Evolutionary conservation across 1,140 invertebrate species (phyloP).

Genomic region (Drosophila bifasciata): DNA sequence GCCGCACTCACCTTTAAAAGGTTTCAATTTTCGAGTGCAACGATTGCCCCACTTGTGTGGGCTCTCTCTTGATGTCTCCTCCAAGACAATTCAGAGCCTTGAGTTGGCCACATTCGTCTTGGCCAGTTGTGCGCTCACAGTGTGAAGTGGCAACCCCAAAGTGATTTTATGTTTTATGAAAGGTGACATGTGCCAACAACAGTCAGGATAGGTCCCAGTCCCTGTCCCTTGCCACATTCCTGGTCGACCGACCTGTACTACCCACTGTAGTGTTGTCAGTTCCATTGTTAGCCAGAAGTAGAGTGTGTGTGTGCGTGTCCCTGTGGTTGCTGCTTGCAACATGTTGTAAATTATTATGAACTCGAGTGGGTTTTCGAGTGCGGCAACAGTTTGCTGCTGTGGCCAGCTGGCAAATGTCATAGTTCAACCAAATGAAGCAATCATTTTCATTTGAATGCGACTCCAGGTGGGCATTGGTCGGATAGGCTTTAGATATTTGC

Average conservation of each 20-base stretch:
- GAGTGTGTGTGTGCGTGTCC: too few relatives aligned
- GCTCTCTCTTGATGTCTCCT: slow-evolving; percentile 26
- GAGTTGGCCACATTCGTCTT: slow-evolving; percentile 38
- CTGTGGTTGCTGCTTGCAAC: slow-evolving; percentile 68
- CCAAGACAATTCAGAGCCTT: slow-evolving; percentile 30
- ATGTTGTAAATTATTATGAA: slow-evolving; percentile 72
- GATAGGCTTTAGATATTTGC: not conserved
- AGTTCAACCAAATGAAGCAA: slow-evolving; percentile 3
- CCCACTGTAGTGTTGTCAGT: slow-evolving; percentile 66
- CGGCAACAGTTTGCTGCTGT: slow-evolving; percentile 28
- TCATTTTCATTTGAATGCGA: slow-evolving; percentile 9
- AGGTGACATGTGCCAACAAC: slow-evolving; percentile 77
- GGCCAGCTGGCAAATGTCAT: slow-evolving; percentile 36
- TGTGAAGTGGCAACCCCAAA: slow-evolving; percentile 46
- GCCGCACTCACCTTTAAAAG: slow-evolving; percentile 28
- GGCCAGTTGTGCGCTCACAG: slow-evolving; percentile 16
- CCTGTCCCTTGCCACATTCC: slow-evolving; percentile 46
- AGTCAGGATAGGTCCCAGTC: slow-evolving; percentile 37
- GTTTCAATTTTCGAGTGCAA: slow-evolving; percentile 44
- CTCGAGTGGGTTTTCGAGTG: slow-evolving; percentile 64
- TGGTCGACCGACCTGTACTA: slow-evolving; percentile 27
- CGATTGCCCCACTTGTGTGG: slow-evolving; percentile 23
- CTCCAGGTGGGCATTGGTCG: not conserved
- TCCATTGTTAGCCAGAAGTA: slow-evolving; percentile 57
- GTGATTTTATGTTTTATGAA: slow-evolving; percentile 80